phyloP scores from a whole-genome alignment of 2,797 vertebrate genomes.

The Acanthurus leucopareius region DNA sequence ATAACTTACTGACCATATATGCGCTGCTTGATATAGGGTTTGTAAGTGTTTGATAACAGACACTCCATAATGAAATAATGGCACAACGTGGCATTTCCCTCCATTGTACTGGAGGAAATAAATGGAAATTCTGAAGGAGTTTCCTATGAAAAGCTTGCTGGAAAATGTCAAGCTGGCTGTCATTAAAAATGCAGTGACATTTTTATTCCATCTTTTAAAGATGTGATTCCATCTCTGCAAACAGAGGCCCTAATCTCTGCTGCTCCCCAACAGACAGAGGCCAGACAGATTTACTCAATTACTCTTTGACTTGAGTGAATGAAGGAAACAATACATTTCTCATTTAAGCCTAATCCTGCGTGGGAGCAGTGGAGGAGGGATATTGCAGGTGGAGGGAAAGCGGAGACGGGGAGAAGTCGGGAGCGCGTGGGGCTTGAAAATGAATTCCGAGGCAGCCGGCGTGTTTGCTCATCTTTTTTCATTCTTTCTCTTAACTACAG shows the following conservation, averaged over 20 bases:
- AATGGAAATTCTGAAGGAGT: slow-evolving; percentile 37
- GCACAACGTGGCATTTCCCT: slow-evolving; percentile 63
- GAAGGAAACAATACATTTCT: slow-evolving; percentile 81
- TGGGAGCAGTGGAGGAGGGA: slow-evolving; percentile 65
- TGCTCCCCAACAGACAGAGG: slow-evolving; percentile 65
- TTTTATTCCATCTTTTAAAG: slow-evolving; percentile 79
- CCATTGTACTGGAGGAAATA: slow-evolving; percentile 25
- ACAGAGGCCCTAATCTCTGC: slow-evolving; percentile 72
- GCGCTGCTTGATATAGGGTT: slow-evolving; percentile 18
- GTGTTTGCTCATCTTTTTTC: slow-evolving; percentile 77
- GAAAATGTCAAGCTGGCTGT: slow-evolving; percentile 80
- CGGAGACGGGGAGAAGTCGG: slow-evolving; percentile 31
- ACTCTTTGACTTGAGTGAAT: slow-evolving; percentile 80
- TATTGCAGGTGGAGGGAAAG: slow-evolving; percentile 65
- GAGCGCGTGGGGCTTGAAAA: slow-evolving; percentile 58
- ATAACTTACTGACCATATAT: neutral
- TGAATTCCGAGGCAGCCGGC: slow-evolving; percentile 62
- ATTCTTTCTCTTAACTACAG: slow-evolving; percentile 64
- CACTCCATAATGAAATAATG: slow-evolving; percentile 34
- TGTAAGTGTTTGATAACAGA: slow-evolving; percentile 44
- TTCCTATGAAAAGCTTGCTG: slow-evolving; percentile 63
- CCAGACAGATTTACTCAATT: slow-evolving; percentile 84
- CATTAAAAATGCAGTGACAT: slow-evolving; percentile 80
- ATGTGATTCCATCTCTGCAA: slow-evolving; percentile 76
- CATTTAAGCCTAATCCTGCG: slow-evolving; percentile 75